These are phyloP conservation scores for Formicarius rufipectus DNA, from an alignment of 2,113 vertebrate species.

Conservation along the genomic window DNA sequence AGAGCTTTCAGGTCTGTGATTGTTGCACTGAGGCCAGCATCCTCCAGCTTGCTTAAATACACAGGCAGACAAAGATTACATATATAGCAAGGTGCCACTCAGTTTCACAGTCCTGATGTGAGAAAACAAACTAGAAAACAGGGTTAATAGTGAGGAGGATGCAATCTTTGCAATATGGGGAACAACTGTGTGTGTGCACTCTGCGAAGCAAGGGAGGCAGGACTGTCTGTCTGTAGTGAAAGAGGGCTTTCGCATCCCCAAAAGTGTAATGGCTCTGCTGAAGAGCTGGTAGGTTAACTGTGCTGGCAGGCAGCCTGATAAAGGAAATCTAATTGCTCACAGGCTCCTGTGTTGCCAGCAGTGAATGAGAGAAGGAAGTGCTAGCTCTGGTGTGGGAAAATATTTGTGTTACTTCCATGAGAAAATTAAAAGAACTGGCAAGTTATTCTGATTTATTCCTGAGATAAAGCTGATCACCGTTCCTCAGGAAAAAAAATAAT, in stretches of 20 bases:
- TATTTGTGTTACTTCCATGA: neutral
- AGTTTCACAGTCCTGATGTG: neutral
- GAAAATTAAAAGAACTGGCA: neutral
- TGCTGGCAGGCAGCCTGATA: neutral
- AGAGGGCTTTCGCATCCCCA: neutral
- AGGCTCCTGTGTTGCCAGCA: neutral
- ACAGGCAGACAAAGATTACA: neutral
- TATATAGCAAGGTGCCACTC: neutral
- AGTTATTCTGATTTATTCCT: neutral
- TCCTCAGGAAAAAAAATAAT: neutral
- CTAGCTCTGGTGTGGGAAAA: neutral
- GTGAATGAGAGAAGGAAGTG: neutral
- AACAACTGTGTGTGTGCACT: rapidly evolving
- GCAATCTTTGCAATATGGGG: rapidly evolving
- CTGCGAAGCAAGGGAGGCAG: rapidly evolving
- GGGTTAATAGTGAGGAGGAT: neutral
- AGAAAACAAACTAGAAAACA: neutral
- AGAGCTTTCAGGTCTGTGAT: conserved; percentile 20
- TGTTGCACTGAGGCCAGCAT: neutral
- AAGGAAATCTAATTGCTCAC: neutral
- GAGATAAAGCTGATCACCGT: neutral
- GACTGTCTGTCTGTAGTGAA: rapidly evolving
- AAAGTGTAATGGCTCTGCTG: neutral
- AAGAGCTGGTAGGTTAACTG: neutral
- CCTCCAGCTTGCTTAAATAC: neutral